Base-by-base conservation (phyloP, 2,888 invertebrate species). In the Acholoe squamosa region DNA sequence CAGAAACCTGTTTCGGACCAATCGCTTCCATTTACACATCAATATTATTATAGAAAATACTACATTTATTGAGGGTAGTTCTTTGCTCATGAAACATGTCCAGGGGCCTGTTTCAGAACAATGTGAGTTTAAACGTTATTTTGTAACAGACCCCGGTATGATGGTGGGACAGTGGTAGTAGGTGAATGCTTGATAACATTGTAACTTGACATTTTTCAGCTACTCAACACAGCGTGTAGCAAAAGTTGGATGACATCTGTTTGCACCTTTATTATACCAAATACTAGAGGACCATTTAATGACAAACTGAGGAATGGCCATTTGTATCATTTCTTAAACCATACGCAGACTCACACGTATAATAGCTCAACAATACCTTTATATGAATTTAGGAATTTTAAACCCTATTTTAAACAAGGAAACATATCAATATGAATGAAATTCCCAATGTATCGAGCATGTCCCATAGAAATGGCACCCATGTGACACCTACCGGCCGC, bases 21-120 rank as follows among this genome's bases (percentile, higher is more conserved):
- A 71, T 25, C 71, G 31, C 25, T 14, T 61, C 19, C 61, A 28
- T 61, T 25, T 71, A 71, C 28, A 71, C 71, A 71, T 71, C 71
- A 71, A 71, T 71, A 10, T 43, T 71, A 10, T 43, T 43, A 71
- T 71, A 71, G 71, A 71, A 71, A 71, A 71, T 71, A 71, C 71
- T 71, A 71, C 71, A 25, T 71, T 71, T 71, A 3, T 71, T 61
- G 43, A 43, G 10, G 43, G 43, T 43, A 43, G 43, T 43, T 43
- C 5, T 43, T 10, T 43, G 61, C 61, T 3, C 61, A 61, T 61
- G 19, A 61, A 61, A 61, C 61, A 61, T 7, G 61, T 61, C 61
- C 61, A n/a, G n/a, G n/a, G n/a, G n/a, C n/a, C n/a, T n/a, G n/a
- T n/a, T n/a, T n/a, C n/a, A n/a, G n/a, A n/a, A n/a, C n/a, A n/a